These are phyloP conservation scores for Alsophila aescularia DNA, from an alignment of 2,888 invertebrate species.

Conservation along the genomic window DNA sequence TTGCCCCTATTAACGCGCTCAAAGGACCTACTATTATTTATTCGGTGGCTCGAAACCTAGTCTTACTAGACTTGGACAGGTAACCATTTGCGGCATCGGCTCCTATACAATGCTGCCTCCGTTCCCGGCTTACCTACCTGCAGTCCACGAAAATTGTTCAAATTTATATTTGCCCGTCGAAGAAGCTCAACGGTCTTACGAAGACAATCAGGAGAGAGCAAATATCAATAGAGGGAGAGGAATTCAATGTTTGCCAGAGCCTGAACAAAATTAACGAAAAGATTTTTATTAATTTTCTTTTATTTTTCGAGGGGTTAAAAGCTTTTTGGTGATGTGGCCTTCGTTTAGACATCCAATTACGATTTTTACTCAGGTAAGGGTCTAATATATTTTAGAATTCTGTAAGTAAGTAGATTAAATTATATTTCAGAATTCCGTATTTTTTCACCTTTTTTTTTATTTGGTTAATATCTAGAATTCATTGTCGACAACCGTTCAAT, in stretches of 20 bases:
- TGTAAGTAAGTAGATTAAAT: too few relatives aligned
- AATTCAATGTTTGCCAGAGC: slow-evolving; percentile 29
- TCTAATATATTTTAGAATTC: too few relatives aligned
- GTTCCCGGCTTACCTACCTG: background rate
- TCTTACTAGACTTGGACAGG: too few relatives aligned
- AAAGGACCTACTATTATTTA: too few relatives aligned
- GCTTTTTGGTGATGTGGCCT: background rate
- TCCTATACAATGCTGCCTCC: background rate
- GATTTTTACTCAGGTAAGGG: background rate
- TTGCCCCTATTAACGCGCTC: too few relatives aligned
- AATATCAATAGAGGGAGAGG: slow-evolving; percentile 32
- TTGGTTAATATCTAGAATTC: too few relatives aligned
- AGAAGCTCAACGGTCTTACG: slow-evolving; percentile 9
- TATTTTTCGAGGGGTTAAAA: slow-evolving; percentile 15
- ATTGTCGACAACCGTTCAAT: too few relatives aligned
- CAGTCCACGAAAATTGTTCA: background rate
- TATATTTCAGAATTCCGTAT: too few relatives aligned
- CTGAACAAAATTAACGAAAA: slow-evolving; percentile 19
- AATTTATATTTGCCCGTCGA: slow-evolving; percentile 9
- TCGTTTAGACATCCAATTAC: background rate
- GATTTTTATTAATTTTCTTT: slow-evolving; percentile 21
- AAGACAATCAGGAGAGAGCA: slow-evolving; percentile 39
- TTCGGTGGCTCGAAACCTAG: too few relatives aligned
- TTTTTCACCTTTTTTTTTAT: too few relatives aligned
- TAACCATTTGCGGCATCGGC: background rate